phyloP scores from a whole-genome alignment of 2,888 invertebrate genomes.

The Oxystoma pomonae region DNA sequence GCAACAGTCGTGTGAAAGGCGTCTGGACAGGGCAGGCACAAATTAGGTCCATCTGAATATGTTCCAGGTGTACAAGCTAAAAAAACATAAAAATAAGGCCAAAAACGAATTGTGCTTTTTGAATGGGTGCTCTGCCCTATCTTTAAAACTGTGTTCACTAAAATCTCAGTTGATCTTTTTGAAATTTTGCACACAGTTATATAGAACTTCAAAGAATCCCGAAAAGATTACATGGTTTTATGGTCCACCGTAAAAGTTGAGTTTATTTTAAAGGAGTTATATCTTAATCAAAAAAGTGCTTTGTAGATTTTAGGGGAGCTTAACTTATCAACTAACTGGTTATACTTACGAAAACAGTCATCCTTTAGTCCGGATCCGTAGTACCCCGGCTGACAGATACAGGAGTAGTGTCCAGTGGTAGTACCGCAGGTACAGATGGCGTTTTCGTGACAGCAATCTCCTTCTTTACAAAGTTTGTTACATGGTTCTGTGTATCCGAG shows the following conservation, averaged over 20 bases:
- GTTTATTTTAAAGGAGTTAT: too few species aligned
- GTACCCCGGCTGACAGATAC: constrained; percentile 60
- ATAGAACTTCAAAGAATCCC: too few species aligned
- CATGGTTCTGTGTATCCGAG: constrained; percentile 51
- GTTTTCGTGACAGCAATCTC: constrained; percentile 56
- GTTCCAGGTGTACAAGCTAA: constrained; percentile 63
- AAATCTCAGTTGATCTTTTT: too few species aligned
- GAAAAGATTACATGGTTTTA: too few species aligned
- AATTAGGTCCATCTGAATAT: constrained; percentile 55
- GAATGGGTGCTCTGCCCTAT: too few species aligned
- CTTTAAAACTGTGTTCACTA: too few species aligned
- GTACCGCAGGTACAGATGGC: constrained; percentile 64
- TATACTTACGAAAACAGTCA: constrained; percentile 55
- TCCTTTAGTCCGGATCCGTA: constrained; percentile 60
- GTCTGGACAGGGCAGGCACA: constrained; percentile 57
- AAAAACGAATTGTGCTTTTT: too few species aligned
- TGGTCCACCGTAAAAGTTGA: too few species aligned
- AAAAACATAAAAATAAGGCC: constrained; percentile 22
- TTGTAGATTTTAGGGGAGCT: too few species aligned
- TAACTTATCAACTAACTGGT: too few species aligned
- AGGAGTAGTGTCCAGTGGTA: constrained; percentile 65
- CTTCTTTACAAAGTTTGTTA: constrained; percentile 50
- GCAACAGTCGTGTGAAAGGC: constrained; percentile 57
- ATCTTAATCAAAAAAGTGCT: too few species aligned
- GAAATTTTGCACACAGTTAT: too few species aligned